Evolutionary conservation across 2,888 invertebrate species (phyloP).

Genomic region (Drosophila monieri): DNA sequence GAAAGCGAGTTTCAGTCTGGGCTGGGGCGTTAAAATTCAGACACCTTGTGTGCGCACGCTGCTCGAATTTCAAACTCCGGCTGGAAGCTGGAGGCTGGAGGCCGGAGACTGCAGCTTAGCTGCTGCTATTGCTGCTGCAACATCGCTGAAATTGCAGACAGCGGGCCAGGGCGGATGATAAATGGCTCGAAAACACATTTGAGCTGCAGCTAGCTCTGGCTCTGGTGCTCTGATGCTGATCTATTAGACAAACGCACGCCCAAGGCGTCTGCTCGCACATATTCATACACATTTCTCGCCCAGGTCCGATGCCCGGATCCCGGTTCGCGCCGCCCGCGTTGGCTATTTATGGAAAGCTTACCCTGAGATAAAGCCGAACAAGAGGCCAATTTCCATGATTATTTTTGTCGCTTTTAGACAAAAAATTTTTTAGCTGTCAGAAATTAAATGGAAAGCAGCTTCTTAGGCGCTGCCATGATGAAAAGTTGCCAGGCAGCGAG

Average conservation of each 20-base stretch:
- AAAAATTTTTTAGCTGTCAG: conserved; percentile 65
- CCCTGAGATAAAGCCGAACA: conserved; percentile 62
- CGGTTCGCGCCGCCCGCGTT: conserved; percentile 26
- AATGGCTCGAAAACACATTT: conserved; percentile 74
- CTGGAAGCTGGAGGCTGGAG: conserved; percentile 40
- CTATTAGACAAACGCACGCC: conserved; percentile 76
- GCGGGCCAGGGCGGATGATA: conserved; percentile 66
- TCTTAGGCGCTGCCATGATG: conserved; percentile 58
- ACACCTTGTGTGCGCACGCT: conserved; percentile 73
- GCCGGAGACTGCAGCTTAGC: conserved; percentile 14
- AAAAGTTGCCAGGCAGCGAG: conserved; percentile 64
- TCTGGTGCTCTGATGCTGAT: conserved; percentile 59
- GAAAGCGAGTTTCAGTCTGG: conserved; percentile 8
- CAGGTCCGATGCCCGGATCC: conserved; percentile 11
- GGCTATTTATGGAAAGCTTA: conserved; percentile 74
- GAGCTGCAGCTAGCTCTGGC: conserved; percentile 56
- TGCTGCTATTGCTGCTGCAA: conserved; percentile 53
- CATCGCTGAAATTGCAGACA: conserved; percentile 73
- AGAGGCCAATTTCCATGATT: conserved; percentile 68
- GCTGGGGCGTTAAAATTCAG: conserved; percentile 72
- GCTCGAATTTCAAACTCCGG: conserved; percentile 69
- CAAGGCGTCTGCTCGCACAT: conserved; percentile 57
- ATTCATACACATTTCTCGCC: conserved; percentile 18
- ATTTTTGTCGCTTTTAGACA: conserved; percentile 71
- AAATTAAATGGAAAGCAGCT: conserved; percentile 72